These are phyloP conservation scores for Papilio dardanus DNA, from an alignment of 1,140 invertebrate species.

Conservation along the genomic window DNA sequence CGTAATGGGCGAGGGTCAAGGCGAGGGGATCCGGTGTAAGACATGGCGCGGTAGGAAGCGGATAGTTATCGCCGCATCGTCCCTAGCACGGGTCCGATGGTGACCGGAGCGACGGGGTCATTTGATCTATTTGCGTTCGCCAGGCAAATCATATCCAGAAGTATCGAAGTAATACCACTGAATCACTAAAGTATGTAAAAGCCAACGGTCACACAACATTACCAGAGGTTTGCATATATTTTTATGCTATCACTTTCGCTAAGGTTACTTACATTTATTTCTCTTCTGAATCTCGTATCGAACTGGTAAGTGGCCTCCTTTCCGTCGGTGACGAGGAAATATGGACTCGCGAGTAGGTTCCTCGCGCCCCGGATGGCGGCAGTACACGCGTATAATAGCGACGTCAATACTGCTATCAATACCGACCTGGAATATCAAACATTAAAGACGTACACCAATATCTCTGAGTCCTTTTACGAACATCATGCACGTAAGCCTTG, in stretches of 20 bases:
- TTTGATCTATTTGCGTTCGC: neutral
- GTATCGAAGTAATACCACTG: neutral
- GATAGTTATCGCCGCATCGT: conserved; percentile 22
- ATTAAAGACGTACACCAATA: neutral
- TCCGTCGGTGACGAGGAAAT: conserved; percentile 83
- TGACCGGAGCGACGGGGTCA: neutral
- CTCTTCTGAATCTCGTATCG: conserved; percentile 83
- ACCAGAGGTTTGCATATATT: too few relatives aligned
- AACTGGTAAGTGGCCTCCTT: conserved; percentile 84
- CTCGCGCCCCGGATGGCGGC: conserved; percentile 77
- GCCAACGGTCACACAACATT: neutral
- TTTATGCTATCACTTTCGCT: too few relatives aligned
- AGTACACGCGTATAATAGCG: conserved; percentile 54
- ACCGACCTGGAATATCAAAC: conserved; percentile 50
- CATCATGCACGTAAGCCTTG: too few relatives aligned
- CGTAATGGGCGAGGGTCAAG: conserved; percentile 30
- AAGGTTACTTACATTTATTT: conserved; percentile 50
- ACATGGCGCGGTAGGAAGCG: conserved; percentile 19
- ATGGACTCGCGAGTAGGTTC: conserved; percentile 85
- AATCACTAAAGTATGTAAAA: neutral
- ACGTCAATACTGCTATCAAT: conserved; percentile 56
- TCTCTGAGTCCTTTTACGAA: too few relatives aligned
- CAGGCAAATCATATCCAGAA: neutral
- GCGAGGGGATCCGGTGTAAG: conserved; percentile 32
- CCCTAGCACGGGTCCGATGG: neutral